Evolutionary conservation across 2,113 vertebrate genomes (phyloP).

Genomic region (Saccopteryx leptura): DNA sequence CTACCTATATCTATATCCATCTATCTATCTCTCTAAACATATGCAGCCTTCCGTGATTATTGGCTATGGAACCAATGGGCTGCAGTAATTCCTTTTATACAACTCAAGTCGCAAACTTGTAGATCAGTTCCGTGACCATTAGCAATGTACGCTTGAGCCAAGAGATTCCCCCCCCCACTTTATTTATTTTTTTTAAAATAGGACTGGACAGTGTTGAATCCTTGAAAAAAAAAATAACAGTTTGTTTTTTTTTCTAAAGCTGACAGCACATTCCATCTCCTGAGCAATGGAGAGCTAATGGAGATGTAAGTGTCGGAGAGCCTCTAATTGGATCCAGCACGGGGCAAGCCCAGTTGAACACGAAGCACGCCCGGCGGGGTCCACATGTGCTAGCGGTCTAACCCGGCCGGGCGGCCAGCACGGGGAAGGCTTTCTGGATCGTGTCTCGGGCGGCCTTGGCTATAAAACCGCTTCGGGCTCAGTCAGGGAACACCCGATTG

Average conservation of each 20-base stretch:
- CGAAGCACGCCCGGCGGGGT: conserved; percentile 69
- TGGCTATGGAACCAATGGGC: conserved; percentile 63
- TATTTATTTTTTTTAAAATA: conserved; percentile 13
- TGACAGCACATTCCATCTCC: conserved; percentile 79
- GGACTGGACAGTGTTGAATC: conserved; percentile 69
- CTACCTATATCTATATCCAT: neutral
- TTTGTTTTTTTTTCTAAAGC: conserved; percentile 72
- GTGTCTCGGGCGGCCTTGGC: conserved; percentile 66
- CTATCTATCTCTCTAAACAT: neutral
- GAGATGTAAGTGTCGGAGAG: conserved; percentile 81
- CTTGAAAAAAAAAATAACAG: conserved; percentile 78
- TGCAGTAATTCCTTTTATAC: conserved; percentile 70
- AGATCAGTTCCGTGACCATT: conserved; percentile 75
- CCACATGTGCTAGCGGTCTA: conserved; percentile 57
- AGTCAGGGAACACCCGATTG: neutral
- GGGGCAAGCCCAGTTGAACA: conserved; percentile 57
- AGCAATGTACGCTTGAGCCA: conserved; percentile 64
- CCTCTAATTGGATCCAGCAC: conserved; percentile 80
- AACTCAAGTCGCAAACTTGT: conserved; percentile 49
- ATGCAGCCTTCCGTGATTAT: conserved; percentile 32
- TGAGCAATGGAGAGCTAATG: conserved; percentile 81
- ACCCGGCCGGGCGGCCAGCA: conserved; percentile 50
- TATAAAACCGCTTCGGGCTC: neutral
- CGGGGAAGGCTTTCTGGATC: conserved; percentile 67
- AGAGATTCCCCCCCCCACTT: neutral